Base-by-base conservation (phyloP, 2,888 invertebrate genomes). In the Criorhina ranunculi region DNA sequence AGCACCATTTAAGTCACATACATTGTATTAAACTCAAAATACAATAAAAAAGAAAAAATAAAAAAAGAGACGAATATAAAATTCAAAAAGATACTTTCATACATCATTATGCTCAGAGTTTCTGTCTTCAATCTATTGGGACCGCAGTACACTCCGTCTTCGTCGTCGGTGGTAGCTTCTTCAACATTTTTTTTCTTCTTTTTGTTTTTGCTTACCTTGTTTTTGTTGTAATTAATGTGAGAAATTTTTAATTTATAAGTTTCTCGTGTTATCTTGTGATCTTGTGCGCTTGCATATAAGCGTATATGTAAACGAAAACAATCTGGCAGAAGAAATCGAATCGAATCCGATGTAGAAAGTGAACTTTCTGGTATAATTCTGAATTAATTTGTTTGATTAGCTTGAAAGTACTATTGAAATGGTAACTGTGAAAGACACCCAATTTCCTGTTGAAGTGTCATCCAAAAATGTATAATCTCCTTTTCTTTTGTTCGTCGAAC, bases 171-270 rank as follows among this genome's bases (percentile, higher is more conserved):
- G 55, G 67, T 62, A 73, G 67, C 69, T 75, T 69, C 35, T 33
- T 44, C 33, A 31, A 24, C 46, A 59, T 42, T 57, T 24, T 53
- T 44, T 49, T 42, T 35, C 44, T 29, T 15, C 9, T 37, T 9
- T 33, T 46, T 62, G 37, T 33, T 73, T 75, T 44, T 17, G 29
- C 55, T 73, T 62, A 51, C 60, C 57, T 69, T 77, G 60, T 77
- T 81, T 46, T 73, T 86, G 37, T 75, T 87, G 87, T 89, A 88
- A 89, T 89, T 89, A 89, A 89, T 89, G 89, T 89, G 89, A 89
- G 89, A 89, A 89, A 87, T 88, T 89, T 89, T 80, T 88, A 89
- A 89, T 89, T 89, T 89, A 89, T 89, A 88, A 87, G 81, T 87
- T 87, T 88, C 85, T 69, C 62, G 40, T 75, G 73, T 49, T 79